Evolutionary conservation across 2,797 vertebrate species (phyloP).

Genomic region (Brachymystax lenok): DNA sequence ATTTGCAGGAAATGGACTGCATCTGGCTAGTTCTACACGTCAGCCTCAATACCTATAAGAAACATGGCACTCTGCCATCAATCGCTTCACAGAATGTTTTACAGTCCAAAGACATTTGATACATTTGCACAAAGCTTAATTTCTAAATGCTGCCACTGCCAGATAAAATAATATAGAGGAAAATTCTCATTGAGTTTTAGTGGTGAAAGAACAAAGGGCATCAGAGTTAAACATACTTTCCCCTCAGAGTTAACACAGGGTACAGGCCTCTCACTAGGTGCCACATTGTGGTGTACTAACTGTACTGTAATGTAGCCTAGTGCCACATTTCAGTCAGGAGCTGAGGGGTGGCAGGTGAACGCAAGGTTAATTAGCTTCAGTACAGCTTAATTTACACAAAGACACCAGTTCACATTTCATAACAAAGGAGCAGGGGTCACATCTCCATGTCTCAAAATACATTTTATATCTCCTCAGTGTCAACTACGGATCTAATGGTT

Average conservation of each 20-base stretch:
- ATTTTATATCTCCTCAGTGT: background rate
- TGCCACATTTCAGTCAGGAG: constrained; percentile 2
- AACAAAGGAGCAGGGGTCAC: background rate
- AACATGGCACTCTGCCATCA: background rate
- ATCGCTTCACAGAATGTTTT: background rate
- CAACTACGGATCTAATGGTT: background rate
- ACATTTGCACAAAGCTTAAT: background rate
- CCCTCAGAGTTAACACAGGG: background rate
- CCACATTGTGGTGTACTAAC: background rate
- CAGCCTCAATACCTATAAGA: constrained; percentile 12
- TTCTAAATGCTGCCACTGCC: background rate
- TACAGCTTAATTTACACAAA: background rate
- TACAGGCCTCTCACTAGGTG: background rate
- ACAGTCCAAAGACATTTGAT: background rate
- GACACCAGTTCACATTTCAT: constrained; percentile 4
- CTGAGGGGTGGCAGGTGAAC: constrained; percentile 16
- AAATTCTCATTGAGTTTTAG: background rate
- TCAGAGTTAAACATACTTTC: background rate
- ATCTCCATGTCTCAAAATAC: background rate
- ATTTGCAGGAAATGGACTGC: constrained; percentile 28
- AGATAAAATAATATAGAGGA: background rate
- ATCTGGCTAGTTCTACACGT: background rate
- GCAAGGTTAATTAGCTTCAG: constrained; percentile 25
- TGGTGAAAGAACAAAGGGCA: background rate
- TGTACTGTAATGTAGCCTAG: background rate